Conservation (phyloP, 2,888 invertebrate species). For the Drosophila mercatorum region DNA sequence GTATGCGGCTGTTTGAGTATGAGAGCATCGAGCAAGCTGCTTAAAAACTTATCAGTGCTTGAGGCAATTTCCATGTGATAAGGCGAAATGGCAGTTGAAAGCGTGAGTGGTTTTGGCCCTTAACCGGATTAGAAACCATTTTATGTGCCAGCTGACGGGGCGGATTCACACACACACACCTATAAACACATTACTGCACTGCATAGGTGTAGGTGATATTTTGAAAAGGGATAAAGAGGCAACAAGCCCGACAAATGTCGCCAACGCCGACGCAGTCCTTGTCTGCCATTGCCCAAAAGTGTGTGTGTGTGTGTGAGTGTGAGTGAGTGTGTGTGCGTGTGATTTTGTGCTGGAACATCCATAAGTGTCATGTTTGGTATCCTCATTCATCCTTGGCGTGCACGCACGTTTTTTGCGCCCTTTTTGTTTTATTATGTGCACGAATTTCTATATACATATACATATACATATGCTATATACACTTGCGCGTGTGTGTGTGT, state of each 20-base stretch:
- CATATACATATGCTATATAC: conserved; percentile 28
- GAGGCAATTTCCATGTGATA: conserved; percentile 65
- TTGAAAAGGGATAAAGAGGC: conserved; percentile 58
- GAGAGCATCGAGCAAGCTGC: conserved; percentile 8
- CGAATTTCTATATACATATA: conserved; percentile 64
- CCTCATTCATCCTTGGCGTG: conserved; percentile 80
- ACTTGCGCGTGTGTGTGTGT: conserved; percentile 59
- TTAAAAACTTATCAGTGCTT: conserved; percentile 61
- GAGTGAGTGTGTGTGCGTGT: conserved; percentile 26
- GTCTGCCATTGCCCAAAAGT: conserved; percentile 29
- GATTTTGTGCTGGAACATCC: conserved; percentile 65
- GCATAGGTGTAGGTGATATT: conserved; percentile 50
- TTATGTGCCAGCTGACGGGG: conserved; percentile 22
- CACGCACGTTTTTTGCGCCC: conserved; percentile 81
- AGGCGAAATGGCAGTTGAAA: conserved; percentile 65
- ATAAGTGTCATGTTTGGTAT: conserved; percentile 82
- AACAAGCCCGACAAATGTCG: conserved; percentile 40
- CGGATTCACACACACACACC: conserved; percentile 3
- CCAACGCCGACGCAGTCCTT: conserved; percentile 25
- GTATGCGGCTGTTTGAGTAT: not conserved
- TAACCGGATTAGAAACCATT: conserved; percentile 69
- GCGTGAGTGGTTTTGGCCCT: conserved; percentile 73
- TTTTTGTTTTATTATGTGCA: conserved; percentile 80
- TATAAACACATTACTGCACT: conserved; percentile 21
- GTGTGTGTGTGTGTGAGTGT: conserved; percentile 26